Evolutionary conservation across 2,888 invertebrate genomes (phyloP).

Genomic region (Lucinisca nassula): DNA sequence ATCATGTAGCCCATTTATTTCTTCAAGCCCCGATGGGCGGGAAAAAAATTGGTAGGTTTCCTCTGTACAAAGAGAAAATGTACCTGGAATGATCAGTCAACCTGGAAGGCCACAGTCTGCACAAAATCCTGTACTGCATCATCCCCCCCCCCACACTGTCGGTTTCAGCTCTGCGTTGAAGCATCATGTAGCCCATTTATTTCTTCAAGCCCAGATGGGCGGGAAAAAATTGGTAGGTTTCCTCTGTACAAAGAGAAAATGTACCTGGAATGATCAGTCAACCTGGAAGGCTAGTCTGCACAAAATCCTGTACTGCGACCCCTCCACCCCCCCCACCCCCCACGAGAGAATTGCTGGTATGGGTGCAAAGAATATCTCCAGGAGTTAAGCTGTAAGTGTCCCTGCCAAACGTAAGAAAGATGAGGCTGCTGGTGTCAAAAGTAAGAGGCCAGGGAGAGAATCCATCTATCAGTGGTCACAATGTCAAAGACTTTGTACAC

Average conservation of each 20-base stretch:
- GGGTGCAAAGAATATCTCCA: neutral
- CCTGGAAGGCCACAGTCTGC: neutral
- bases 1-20: too few relatives aligned
- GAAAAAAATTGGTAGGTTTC: neutral
- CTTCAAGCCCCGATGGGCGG: too few relatives aligned
- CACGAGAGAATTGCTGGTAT: neutral
- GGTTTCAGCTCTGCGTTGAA: too few relatives aligned
- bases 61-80: neutral
- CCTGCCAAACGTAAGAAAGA: neutral
- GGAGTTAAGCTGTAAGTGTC: neutral
- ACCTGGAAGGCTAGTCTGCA: neutral
- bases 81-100: neutral
- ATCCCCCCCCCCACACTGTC: too few relatives aligned
- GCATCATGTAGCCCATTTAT: too few relatives aligned
- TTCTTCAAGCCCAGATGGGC: too few relatives aligned
- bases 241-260: neutral
- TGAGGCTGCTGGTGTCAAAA: neutral
- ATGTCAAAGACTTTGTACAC: neutral
- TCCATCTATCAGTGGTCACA: neutral
- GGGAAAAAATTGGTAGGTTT: neutral
- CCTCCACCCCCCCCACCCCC: neutral
- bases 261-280: neutral
- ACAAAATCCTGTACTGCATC: too few relatives aligned
- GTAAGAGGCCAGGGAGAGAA: neutral
- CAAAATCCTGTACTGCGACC: neutral